Evolutionary conservation across 2,888 invertebrate genomes (phyloP), one percentile per base, ranked within the genome.

Genomic region (Aromia moschata): DNA sequence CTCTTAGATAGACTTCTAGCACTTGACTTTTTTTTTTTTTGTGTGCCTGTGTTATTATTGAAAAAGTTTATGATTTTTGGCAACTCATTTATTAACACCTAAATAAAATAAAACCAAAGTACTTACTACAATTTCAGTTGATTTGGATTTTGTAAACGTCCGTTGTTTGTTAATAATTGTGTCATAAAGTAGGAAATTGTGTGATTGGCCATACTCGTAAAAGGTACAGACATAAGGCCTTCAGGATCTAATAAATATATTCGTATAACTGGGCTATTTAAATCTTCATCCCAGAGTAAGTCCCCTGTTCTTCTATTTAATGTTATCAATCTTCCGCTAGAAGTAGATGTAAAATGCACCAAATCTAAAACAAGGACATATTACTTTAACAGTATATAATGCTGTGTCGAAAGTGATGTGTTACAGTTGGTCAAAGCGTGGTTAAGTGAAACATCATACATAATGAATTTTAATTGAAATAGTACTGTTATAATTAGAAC

Each of bases 261-360:
- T 0, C 94, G 96, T 44, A 98, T 92, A 0, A 98, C 90, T 0
- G 98, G 97, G 37, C 95, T 94, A 52, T 89, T 89, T 33, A 95
- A 86, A 78, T 96, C 91, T 44, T 87, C 86, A 64, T 93, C 89
- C 98, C 98, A 98, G 15, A 94, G 81, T 46, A 94, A 84, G 61
- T 89, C 88, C 0, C 95, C 94, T n/a, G 88, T 85, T 72, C 87
- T 86, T 43, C 91, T 87, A 75, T 95, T 92, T 62, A 97, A 84
- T 0, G 96, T 96, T 67, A 94, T 87, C 20, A 96, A 85, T 53
- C 90, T 85, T 0, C 97, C 97, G 69, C 89, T 91, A 0, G 94
- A 94, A 68, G 95, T 96, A 0, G 94, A 93, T 0, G 96, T 89
- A 77, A 96, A 92, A 79, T 97, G 96, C 9, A 92, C 87, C 68